phyloP scores from a whole-genome alignment of 1,140 invertebrate genomes.

The Rhynchophorus ferrugineus region DNA sequence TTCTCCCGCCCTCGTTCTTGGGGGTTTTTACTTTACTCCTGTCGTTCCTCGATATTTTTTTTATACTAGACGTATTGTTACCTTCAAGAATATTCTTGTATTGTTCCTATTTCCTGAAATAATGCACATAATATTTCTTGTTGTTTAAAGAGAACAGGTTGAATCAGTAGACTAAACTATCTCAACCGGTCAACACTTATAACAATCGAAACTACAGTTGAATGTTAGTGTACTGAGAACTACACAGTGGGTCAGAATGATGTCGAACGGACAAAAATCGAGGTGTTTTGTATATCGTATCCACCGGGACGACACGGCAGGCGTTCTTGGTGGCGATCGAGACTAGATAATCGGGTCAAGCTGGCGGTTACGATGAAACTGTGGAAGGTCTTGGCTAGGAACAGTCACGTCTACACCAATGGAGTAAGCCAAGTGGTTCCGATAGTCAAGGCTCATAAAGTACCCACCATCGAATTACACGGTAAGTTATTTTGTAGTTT shows the following conservation, averaged over 20 bases:
- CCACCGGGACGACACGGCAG: background rate
- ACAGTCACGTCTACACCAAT: slow-evolving; percentile 38
- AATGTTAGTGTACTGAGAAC: background rate
- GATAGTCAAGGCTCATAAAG: slow-evolving; percentile 16
- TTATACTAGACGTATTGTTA: too few species aligned
- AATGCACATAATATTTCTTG: too few species aligned
- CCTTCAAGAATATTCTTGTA: too few species aligned
- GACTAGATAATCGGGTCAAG: background rate
- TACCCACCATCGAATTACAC: slow-evolving; percentile 19
- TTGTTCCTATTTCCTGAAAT: too few species aligned
- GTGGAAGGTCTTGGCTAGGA: slow-evolving; percentile 40
- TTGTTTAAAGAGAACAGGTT: too few species aligned
- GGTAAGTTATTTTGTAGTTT: slow-evolving; percentile 9
- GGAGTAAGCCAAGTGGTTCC: slow-evolving; percentile 21
- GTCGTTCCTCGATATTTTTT: too few species aligned
- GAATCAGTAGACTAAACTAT: too few species aligned
- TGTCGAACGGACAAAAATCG: slow-evolving; percentile 1
- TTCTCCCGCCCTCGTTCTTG: too few species aligned
- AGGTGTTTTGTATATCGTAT: background rate
- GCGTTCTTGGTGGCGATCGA: background rate
- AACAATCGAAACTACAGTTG: background rate
- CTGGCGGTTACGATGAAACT: slow-evolving; percentile 35
- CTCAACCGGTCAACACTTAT: too few species aligned
- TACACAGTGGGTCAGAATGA: background rate
- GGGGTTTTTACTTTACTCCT: too few species aligned